Conservation (phyloP, 1,140 invertebrate genomes). For the Belonocnema kinseyi region DNA sequence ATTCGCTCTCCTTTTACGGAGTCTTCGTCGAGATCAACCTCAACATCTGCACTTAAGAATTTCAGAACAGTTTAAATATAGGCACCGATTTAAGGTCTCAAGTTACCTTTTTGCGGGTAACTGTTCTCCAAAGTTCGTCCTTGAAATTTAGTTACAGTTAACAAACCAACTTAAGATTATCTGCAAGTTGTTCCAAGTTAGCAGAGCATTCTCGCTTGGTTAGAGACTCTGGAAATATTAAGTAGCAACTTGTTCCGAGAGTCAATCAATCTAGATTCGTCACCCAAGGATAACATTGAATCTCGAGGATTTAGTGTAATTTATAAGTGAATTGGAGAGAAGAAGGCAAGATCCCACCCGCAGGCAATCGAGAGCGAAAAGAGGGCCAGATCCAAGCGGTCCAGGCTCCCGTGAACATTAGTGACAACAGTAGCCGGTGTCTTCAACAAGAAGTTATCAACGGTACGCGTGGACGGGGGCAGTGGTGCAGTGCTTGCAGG, state of each 20-base stretch:
- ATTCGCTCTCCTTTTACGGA: too few relatives aligned
- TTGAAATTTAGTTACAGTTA: conserved; percentile 25
- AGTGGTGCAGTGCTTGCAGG: conserved; percentile 70
- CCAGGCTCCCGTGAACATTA: conserved; percentile 50
- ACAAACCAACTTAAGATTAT: conserved; percentile 7
- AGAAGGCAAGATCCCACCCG: conserved; percentile 67
- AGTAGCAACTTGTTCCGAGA: not conserved
- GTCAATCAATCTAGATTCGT: not conserved
- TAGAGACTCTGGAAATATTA: not conserved
- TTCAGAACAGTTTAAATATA: not conserved
- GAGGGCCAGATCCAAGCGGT: conserved; percentile 59
- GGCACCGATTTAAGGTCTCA: not conserved
- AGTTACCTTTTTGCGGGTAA: not conserved
- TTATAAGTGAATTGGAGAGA: not conserved
- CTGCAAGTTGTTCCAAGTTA: not conserved
- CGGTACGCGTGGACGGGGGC: conserved; percentile 55
- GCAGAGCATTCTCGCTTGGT: not conserved
- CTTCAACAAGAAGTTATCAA: conserved; percentile 44
- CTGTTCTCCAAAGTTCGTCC: conserved; percentile 14
- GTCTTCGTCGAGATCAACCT: not conserved
- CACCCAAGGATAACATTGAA: not conserved
- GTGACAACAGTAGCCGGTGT: conserved; percentile 38
- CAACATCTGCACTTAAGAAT: not conserved
- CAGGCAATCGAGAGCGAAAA: conserved; percentile 52
- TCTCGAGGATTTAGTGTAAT: not conserved